Evolutionary conservation across 2,888 invertebrate species (phyloP), one percentile per base, ranked within the genome.

Genomic region (Phytoseiulus persimilis): DNA sequence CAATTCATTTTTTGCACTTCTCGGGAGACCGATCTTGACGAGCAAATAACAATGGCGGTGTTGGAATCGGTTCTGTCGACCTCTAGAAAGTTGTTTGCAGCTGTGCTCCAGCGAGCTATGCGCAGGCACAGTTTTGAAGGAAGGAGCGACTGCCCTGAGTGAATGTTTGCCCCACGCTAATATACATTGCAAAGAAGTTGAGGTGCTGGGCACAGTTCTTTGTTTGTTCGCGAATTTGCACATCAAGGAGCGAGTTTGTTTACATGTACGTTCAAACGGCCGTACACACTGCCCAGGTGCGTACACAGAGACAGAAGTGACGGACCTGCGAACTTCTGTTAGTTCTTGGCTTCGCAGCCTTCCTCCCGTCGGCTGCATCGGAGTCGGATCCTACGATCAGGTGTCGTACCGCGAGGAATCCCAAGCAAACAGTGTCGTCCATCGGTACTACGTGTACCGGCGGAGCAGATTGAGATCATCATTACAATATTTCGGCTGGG

Each of bases 181-280:
- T 65, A 65, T 65, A 65, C 65, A 65, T 65, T 65, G 65, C 65
- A 65, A 65, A 65, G 65, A 65, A 65, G 65, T 65, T 65, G 65
- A 65, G 65, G 65, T 65, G 65, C 65, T 65, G 65, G 18, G 65
- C 65, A 65, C 65, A 65, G 65, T 65, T 65, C 28, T 28, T 28
- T 65, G 65, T 65, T 65, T 65, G 65, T 65, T 65, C 65, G 28
- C 18, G 65, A 65, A 65, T 65, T 65, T 65, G 65, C 65, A 65
- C 65, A 65, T 65, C 23, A 23, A 14, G 9, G 65, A 14, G 14
- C 65, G 65, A 65, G 65, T 28, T 65, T 65, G 65, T 65, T 65
- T 65, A 65, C 65, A 65, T 14, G 65, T 65, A 65, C 65, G 65
- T 23, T 23, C 65, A 28, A 65, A 65, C 65, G 65, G 65, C 23